These are phyloP conservation scores for Cheilosia impressa DNA, from an alignment of 2,888 invertebrate genomes.

Conservation along the genomic window DNA sequence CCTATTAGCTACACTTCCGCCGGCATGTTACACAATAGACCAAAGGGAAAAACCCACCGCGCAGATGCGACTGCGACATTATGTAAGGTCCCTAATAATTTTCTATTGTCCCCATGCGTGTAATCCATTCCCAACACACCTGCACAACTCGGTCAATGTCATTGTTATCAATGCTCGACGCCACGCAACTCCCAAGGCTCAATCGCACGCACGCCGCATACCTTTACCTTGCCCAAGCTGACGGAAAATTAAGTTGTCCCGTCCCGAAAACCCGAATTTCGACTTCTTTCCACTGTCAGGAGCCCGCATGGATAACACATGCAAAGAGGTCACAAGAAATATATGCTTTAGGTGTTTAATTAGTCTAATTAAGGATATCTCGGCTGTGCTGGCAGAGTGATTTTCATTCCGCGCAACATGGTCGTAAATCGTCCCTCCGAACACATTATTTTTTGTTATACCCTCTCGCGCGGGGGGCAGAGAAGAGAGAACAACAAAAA, in stretches of 20 bases:
- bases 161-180: conserved; percentile 68
- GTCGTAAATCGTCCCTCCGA: conserved; percentile 57
- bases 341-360: conserved; percentile 73
- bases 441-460: conserved; percentile 43
- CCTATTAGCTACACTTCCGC: conserved; percentile 69
- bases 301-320: conserved; percentile 59
- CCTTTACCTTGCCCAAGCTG: conserved; percentile 1
- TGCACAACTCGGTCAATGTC: conserved; percentile 73
- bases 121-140: conserved; percentile 62
- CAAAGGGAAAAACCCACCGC: conserved; percentile 25
- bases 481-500: conserved; percentile 6
- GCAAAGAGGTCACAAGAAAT: conserved; percentile 62
- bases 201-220: conserved; percentile 41
- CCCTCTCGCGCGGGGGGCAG: conserved; percentile 15
- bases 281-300: conserved; percentile 17
- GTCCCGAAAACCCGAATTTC: conserved; percentile 19
- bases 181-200: conserved; percentile 29
- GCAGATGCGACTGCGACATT: conserved; percentile 64
- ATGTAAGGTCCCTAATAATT: conserved; percentile 32
- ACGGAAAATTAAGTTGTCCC: conserved; percentile 59
- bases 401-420: conserved; percentile 69
- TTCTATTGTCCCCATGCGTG: conserved; percentile 48
- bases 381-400: conserved; percentile 63
- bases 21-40: conserved; percentile 48
- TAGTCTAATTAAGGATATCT: conserved; percentile 74